Conservation (phyloP, 2,888 invertebrate species). For the Caenorhabditis doughertyi region DNA sequence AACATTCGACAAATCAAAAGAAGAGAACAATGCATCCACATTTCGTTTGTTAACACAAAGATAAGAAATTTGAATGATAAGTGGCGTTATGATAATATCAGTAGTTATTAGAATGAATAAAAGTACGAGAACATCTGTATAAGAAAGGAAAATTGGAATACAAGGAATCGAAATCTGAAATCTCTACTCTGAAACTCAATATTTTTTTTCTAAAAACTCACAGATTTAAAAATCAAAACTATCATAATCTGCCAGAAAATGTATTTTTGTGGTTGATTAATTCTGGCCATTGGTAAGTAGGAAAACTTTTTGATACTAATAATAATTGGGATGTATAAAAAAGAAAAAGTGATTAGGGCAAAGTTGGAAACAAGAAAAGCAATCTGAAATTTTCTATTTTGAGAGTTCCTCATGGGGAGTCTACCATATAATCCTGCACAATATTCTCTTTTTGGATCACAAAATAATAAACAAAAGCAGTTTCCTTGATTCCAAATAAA, state of each 20-base stretch:
- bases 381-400: background rate
- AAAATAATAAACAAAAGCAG: background rate
- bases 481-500: background rate
- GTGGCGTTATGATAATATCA: background rate
- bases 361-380: background rate
- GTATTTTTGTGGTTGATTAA: constrained; percentile 11
- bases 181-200: no score
- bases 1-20: background rate
- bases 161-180: background rate
- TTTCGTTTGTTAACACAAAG: constrained; percentile 2
- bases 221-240: constrained; percentile 2
- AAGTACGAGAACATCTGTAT: background rate
- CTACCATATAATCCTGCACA: background rate
- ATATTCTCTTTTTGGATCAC: background rate
- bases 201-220: no score
- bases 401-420: background rate
- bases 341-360: background rate
- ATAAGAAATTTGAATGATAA: constrained; percentile 4
- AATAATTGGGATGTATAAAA: constrained; percentile 4
- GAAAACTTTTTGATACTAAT: constrained; percentile 1
- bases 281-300: constrained; percentile 2
- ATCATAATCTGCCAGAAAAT: constrained; percentile 21
- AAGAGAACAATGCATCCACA: background rate
- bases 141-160: background rate
- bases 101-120: background rate